These are phyloP conservation scores for Coleophora deauratella DNA, from an alignment of 2,888 invertebrate species.

Conservation along the genomic window DNA sequence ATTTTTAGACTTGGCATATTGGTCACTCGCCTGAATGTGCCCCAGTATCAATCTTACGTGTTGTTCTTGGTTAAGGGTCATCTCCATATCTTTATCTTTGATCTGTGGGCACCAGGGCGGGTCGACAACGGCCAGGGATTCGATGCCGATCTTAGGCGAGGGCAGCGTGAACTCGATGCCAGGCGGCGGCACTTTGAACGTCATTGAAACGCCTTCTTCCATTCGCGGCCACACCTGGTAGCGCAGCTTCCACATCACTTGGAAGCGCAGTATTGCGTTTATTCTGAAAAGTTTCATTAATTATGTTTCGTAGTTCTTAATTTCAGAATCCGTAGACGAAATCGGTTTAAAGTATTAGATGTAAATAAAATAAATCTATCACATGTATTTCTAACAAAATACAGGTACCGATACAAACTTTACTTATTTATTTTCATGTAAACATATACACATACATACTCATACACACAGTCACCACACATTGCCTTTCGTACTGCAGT, in stretches of 20 bases:
- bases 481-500: no score
- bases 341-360: no score
- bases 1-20: no score
- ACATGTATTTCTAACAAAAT: no score
- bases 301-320: neutral
- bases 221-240: conserved; percentile 99
- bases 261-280: conserved; percentile 79
- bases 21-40: no score
- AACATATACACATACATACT: no score
- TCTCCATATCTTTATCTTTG: conserved; percentile 99
- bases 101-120: conserved; percentile 99
- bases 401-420: no score
- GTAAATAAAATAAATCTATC: no score
- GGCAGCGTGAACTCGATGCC: conserved; percentile 99
- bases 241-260: conserved; percentile 96
- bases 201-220: conserved; percentile 97
- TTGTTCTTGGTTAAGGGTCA: conserved; percentile 97
- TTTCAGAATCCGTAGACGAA: no score
- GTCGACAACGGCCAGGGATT: conserved; percentile 94
- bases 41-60: conserved; percentile 76
- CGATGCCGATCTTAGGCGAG: conserved; percentile 98
- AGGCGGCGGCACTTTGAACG: conserved; percentile 99
- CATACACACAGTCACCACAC: no score
- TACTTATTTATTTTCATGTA: no score
- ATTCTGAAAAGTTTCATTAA: conserved; percentile 67